A percentile compares a stretch with the other conserved stretches of the same genome.
Conservation (phyloP, 2,797 vertebrate genomes). For the Selene dorsalis region DNA sequence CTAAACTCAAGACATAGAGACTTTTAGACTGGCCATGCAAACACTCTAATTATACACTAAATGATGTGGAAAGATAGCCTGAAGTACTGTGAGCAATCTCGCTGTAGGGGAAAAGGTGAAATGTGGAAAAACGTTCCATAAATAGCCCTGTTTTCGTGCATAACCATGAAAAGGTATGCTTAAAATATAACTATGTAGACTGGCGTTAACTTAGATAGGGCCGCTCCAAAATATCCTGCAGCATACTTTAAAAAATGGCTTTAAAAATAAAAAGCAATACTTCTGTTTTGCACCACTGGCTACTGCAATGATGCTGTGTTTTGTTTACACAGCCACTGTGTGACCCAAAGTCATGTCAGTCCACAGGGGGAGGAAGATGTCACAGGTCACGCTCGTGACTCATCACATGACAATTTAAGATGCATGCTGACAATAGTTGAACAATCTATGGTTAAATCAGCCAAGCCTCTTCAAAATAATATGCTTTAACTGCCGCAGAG, state of each 20-base stretch:
- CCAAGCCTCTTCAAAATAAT: slow-evolving; percentile 64
- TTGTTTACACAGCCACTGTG: background rate
- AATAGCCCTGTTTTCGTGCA: slow-evolving; percentile 82
- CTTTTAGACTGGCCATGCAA: slow-evolving; percentile 69
- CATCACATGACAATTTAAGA: slow-evolving; percentile 28
- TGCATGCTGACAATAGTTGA: slow-evolving; percentile 44
- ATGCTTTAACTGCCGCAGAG: slow-evolving; percentile 53
- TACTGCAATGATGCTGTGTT: slow-evolving; percentile 17
- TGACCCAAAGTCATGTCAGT: slow-evolving; percentile 1
- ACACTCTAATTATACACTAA: slow-evolving; percentile 83
- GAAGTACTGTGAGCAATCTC: slow-evolving; percentile 76
- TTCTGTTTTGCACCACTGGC: background rate
- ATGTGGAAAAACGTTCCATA: slow-evolving; percentile 84
- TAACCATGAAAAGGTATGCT: slow-evolving; percentile 73
- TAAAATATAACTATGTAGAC: slow-evolving; percentile 65
- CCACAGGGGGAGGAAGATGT: background rate
- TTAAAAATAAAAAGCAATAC: slow-evolving; percentile 24
- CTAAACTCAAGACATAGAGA: slow-evolving; percentile 52
- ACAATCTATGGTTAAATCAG: slow-evolving; percentile 55
- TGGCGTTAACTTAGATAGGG: slow-evolving; percentile 39
- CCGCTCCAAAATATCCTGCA: slow-evolving; percentile 32
- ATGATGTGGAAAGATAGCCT: slow-evolving; percentile 86
- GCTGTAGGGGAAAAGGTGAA: slow-evolving; percentile 77
- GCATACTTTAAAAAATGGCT: slow-evolving; percentile 24
- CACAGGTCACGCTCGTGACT: slow-evolving; percentile 24